Conservation (phyloP, 2,797 vertebrate genomes). For the Chromis chromis region DNA sequence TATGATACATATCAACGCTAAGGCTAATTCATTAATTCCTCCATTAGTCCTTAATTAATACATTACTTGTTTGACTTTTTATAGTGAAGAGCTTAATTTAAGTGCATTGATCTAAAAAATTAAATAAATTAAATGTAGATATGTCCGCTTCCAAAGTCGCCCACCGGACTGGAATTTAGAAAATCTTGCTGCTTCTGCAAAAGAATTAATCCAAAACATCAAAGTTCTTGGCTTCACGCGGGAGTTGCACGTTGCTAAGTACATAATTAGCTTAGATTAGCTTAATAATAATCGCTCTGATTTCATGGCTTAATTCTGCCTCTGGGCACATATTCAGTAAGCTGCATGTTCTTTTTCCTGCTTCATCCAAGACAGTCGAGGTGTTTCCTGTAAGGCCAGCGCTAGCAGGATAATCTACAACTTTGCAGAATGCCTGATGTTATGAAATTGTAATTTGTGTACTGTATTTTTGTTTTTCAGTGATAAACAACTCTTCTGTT, state of each 20-base stretch:
- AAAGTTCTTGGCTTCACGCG: neutral
- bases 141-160: no score
- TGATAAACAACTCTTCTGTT: no score
- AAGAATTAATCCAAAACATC: constrained; percentile 3
- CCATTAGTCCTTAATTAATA: neutral
- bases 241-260: constrained; percentile 16
- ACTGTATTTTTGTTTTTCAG: no score
- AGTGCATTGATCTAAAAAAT: neutral
- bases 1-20: neutral
- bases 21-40: neutral
- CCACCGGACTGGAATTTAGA: neutral
- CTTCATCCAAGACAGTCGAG: constrained; percentile 1
- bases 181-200: neutral
- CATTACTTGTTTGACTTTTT: neutral
- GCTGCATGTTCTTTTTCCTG: neutral
- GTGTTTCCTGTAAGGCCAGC: neutral
- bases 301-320: constrained; percentile 34
- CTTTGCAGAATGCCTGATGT: neutral
- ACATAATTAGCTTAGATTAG: constrained; percentile 36
- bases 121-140: neutral
- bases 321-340: constrained; percentile 10
- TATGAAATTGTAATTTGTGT: no score
- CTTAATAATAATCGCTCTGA: constrained; percentile 22
- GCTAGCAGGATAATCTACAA: neutral
- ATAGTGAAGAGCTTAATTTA: no score